Evolutionary conservation across 2,888 invertebrate genomes (phyloP).

Genomic region (Morpho achilles): DNA sequence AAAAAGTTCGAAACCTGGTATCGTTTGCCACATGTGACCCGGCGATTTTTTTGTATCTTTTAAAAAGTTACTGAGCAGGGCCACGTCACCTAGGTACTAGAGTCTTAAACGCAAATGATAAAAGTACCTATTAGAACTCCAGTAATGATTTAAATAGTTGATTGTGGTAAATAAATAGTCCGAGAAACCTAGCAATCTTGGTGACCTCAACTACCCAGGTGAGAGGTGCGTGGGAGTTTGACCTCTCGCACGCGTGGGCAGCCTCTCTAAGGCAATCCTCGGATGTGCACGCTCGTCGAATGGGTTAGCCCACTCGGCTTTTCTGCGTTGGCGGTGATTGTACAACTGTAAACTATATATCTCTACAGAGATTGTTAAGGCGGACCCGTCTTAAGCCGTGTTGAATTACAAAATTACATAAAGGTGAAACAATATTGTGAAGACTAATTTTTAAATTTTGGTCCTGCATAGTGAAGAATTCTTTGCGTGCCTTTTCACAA

Average conservation of each 20-base stretch:
- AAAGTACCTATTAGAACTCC: neutral
- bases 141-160: neutral
- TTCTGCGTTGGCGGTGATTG: constrained; percentile 30
- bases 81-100: too few relatives aligned
- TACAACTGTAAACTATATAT: constrained; percentile 22
- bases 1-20: too few relatives aligned
- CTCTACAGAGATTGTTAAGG: constrained; percentile 11
- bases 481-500: too few relatives aligned
- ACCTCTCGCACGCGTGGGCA: constrained; percentile 70
- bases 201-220: constrained; percentile 22
- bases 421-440: constrained; percentile 11
- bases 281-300: constrained; percentile 17
- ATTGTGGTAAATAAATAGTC: too few relatives aligned
- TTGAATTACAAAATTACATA: constrained; percentile 15
- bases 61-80: too few relatives aligned
- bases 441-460: too few relatives aligned
- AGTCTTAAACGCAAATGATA: too few relatives aligned
- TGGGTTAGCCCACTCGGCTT: constrained; percentile 27
- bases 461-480: too few relatives aligned
- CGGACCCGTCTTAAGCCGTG: constrained; percentile 5
- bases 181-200: constrained; percentile 1
- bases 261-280: constrained; percentile 50
- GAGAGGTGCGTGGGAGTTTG: constrained; percentile 57
- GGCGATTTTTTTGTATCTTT: too few relatives aligned
- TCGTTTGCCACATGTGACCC: too few relatives aligned